A percentile compares a stretch with the other conserved stretches of the same genome.
Evolutionary conservation across 2,888 invertebrate genomes (phyloP).

Genomic region (Steinernema scapterisci): DNA sequence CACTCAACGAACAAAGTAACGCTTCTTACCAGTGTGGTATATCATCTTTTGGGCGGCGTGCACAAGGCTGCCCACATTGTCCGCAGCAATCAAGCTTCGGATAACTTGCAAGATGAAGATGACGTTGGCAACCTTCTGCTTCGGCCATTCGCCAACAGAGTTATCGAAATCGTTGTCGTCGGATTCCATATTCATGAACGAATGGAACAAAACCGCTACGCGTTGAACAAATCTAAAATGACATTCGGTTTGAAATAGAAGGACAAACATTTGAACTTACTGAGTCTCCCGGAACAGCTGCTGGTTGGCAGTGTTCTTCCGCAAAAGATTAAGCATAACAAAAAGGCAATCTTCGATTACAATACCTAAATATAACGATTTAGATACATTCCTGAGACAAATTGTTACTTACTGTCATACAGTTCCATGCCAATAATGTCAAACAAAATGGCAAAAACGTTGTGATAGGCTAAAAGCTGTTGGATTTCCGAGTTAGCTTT

Average conservation of each 20-base stretch:
- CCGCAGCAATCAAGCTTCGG: constrained; percentile 82
- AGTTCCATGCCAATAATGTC: constrained; percentile 91
- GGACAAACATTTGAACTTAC: neutral
- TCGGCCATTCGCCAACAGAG: constrained; percentile 71
- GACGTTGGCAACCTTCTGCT: constrained; percentile 80
- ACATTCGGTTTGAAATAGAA: neutral
- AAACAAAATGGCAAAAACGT: constrained; percentile 92
- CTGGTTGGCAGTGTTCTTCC: constrained; percentile 94
- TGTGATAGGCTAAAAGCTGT: constrained; percentile 98
- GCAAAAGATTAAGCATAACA: constrained; percentile 87
- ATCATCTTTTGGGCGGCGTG: constrained; percentile 84
- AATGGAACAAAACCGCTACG: constrained; percentile 74
- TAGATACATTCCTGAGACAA: neutral
- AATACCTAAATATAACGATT: constrained; percentile 72
- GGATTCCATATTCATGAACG: constrained; percentile 76
- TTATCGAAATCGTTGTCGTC: constrained; percentile 43
- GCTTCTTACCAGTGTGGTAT: constrained; percentile 79
- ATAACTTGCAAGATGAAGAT: constrained; percentile 88
- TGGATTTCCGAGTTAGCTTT: constrained; percentile 90
- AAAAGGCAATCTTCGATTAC: constrained; percentile 96
- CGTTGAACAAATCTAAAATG: constrained; percentile 84
- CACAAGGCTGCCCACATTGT: constrained; percentile 82
- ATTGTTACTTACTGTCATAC: constrained; percentile 77
- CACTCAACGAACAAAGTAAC: constrained; percentile 21
- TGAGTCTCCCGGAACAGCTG: constrained; percentile 93